Percentiles rank a stretch among this genome's conserved stretches.
These are phyloP conservation scores for Mesocricetus auratus DNA, from an alignment of 2,113 vertebrate species.

Conservation along the genomic window DNA sequence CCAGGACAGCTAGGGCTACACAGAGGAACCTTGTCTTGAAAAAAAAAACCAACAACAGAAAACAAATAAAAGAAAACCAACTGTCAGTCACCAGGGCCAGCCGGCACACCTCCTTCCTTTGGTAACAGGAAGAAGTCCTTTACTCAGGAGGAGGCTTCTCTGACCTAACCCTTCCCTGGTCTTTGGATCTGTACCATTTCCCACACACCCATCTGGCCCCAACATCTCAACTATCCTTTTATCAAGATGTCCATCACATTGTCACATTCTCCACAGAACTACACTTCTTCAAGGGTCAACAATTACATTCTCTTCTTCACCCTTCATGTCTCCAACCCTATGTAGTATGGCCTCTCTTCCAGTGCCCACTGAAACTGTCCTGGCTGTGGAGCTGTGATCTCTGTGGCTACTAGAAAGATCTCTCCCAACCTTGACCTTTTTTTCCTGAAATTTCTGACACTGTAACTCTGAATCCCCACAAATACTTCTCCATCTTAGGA, in stretches of 20 bases:
- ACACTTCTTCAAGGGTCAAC: constrained; percentile 6
- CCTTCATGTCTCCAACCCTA: not conserved
- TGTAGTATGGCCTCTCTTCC: not conserved
- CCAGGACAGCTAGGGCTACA: not conserved
- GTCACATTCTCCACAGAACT: not conserved
- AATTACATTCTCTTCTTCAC: not conserved
- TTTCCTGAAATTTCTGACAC: not conserved
- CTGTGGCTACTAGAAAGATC: not conserved
- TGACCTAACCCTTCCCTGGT: not conserved
- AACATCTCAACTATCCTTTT: not conserved
- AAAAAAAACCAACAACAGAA: not conserved
- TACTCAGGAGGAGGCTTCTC: not conserved
- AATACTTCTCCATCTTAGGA: not conserved
- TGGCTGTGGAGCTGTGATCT: not conserved
- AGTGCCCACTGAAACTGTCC: not conserved
- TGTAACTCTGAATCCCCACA: not conserved
- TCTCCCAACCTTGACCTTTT: not conserved
- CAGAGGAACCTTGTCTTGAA: not conserved
- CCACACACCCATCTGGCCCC: not conserved
- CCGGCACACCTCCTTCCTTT: not conserved
- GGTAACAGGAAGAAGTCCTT: not conserved
- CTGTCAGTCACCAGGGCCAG: not conserved
- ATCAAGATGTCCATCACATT: not conserved
- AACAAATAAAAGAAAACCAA: not conserved
- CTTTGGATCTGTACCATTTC: not conserved